Base-by-base conservation (phyloP, 2,113 vertebrate genomes). In the Orientallactaga bullata region DNA sequence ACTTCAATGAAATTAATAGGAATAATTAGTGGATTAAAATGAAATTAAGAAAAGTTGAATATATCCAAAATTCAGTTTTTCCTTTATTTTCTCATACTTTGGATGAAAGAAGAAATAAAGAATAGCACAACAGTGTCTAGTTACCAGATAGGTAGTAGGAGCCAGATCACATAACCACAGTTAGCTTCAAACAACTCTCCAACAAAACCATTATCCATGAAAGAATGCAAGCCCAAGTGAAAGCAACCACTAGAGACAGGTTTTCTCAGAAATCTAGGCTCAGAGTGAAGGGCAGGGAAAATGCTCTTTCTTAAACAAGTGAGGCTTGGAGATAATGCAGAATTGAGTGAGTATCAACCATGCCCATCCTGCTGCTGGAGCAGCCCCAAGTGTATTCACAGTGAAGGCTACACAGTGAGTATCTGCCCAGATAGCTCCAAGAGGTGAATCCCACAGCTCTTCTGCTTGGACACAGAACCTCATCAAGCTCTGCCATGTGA, bases 1-100 rank as follows among this genome's bases (percentile, higher is more conserved):
- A 37, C 37, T 66, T 85, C 35, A 21, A 84, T 80, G 66, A 85
- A 96, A 77, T 20, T 39, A 42, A 66, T 61, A 72, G 90, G 71
- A 84, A 81, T 79, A 78, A 88, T 77, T 20, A 32, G 26, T 51
- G 28, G 60, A 65, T 74, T 9, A 90, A 88, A 95, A 63, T 11
- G 24, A 79, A 87, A 21, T 37, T 74, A 87, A 42, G 11, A 86
- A 58, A 93, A 84, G 30, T 7, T 94, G 58, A 78, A 81, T 76
- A 20, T 21, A 39, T 32, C 37, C n/a, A 80, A 77, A 60, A 86
- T 32, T 68, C 5, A 55, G 35, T 65, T 65, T 78, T 81, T 61
- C 24, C 37, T 89, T 93, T 65, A 71, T 63, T 85, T 79, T 47
- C 35, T 65, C 39, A 30, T 18, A 18, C 15, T 76, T 55, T 81